Percentiles rank a stretch among this genome's conserved stretches.
Evolutionary conservation across 53 echinoderm and acorn worm species (phyloP).

Genomic region (Actinopyga echinites): DNA sequence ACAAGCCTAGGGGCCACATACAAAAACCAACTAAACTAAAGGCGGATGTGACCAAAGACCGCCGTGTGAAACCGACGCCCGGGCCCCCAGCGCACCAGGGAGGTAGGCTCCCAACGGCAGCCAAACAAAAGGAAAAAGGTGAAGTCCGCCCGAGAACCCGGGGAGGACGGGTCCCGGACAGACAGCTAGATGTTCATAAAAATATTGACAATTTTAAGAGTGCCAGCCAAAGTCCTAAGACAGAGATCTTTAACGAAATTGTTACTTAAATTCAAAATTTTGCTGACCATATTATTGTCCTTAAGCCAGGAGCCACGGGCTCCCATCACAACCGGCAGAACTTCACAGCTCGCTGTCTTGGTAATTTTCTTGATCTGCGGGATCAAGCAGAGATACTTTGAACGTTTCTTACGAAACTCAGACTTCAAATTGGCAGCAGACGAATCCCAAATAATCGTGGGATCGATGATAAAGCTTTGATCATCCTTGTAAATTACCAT

Average conservation of each 20-base stretch:
- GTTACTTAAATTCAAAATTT: background rate
- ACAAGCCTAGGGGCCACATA: too few relatives aligned
- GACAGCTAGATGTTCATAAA: too few relatives aligned
- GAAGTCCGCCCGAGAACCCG: too few relatives aligned
- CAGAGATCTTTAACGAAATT: background rate
- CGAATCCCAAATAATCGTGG: constrained; percentile 15
- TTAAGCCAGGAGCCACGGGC: background rate
- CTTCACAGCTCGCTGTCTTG: background rate
- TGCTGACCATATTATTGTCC: background rate
- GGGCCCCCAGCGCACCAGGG: too few relatives aligned
- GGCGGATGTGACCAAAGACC: too few relatives aligned
- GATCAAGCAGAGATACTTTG: background rate
- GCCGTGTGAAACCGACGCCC: too few relatives aligned
- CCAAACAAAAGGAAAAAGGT: too few relatives aligned
- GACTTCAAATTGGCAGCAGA: background rate
- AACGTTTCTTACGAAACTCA: background rate
- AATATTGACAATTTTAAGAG: background rate
- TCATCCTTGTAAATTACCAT: background rate
- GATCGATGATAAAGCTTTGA: background rate
- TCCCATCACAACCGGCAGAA: background rate
- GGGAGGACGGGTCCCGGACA: too few relatives aligned
- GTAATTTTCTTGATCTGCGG: background rate
- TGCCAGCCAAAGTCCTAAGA: background rate
- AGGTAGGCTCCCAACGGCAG: too few relatives aligned
- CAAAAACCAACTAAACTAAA: too few relatives aligned